phyloP scores from a whole-genome alignment of 2,797 vertebrate genomes.

The Chromobotia macracanthus region DNA sequence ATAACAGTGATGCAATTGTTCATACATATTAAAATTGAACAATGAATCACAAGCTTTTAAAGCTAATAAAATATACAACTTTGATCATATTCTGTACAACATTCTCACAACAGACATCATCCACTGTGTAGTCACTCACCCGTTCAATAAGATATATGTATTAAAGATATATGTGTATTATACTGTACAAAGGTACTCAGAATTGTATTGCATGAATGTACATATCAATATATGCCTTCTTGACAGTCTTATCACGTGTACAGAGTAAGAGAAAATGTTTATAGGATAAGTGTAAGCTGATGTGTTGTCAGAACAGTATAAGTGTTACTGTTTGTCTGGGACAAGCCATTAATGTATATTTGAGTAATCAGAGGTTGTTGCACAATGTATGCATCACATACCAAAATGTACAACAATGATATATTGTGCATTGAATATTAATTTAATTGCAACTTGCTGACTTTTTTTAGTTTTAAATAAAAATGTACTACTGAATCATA shows the following conservation, averaged over 20 bases:
- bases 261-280: slow-evolving; percentile 68
- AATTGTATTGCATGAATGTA: slow-evolving; percentile 82
- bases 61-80: slow-evolving; percentile 37
- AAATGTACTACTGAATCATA: slow-evolving; percentile 82
- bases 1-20: slow-evolving; percentile 46
- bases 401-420: slow-evolving; percentile 77
- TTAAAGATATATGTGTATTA: slow-evolving; percentile 60
- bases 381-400: slow-evolving; percentile 83
- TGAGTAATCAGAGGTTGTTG: slow-evolving; percentile 83
- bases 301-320: slow-evolving; percentile 70
- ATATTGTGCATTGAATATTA: slow-evolving; percentile 81
- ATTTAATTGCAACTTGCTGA: slow-evolving; percentile 81
- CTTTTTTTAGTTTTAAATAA: slow-evolving; percentile 98
- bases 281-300: slow-evolving; percentile 69
- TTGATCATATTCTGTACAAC: slow-evolving; percentile 19
- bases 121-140: slow-evolving; percentile 33
- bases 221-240: slow-evolving; percentile 78
- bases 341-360: slow-evolving; percentile 87
- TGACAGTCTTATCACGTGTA: slow-evolving; percentile 68
- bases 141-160: slow-evolving; percentile 33
- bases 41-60: slow-evolving; percentile 40
- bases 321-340: slow-evolving; percentile 85
- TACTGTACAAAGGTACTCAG: slow-evolving; percentile 64
- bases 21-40: slow-evolving; percentile 36
- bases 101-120: slow-evolving; percentile 14